Evolutionary conservation across 2,797 vertebrate species (phyloP).

Genomic region (Harpagifer antarcticus): DNA sequence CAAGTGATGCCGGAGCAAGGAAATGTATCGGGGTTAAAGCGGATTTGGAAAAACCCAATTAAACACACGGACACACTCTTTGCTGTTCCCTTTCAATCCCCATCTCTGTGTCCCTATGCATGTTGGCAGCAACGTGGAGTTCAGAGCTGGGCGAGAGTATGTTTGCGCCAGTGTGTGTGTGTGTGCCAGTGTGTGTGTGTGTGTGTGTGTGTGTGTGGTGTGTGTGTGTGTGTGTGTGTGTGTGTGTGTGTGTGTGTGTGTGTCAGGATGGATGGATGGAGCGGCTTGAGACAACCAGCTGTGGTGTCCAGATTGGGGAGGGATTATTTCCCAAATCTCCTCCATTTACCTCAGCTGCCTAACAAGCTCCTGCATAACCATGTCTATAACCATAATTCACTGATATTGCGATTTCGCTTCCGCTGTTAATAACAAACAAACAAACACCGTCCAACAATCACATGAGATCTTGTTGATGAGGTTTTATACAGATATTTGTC

Average conservation of each 20-base stretch:
- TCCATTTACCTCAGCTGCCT: constrained; percentile 77
- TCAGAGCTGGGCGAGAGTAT: constrained; percentile 23
- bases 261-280: constrained; percentile 57
- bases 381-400: constrained; percentile 63
- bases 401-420: constrained; percentile 62
- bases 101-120: constrained; percentile 49
- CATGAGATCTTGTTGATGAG: constrained; percentile 36
- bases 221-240: no score
- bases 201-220: neutral
- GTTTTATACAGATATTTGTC: constrained; percentile 40
- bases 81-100: constrained; percentile 53
- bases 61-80: constrained; percentile 65
- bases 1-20: constrained; percentile 42
- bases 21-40: constrained; percentile 63
- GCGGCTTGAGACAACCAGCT: constrained; percentile 80
- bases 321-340: constrained; percentile 84
- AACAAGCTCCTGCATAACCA: constrained; percentile 77
- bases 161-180: constrained; percentile 16
- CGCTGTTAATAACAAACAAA: constrained; percentile 43
- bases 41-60: constrained; percentile 76
- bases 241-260: neutral
- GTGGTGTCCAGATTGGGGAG: constrained; percentile 80
- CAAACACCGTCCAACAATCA: constrained; percentile 40
- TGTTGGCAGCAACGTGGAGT: constrained; percentile 56
- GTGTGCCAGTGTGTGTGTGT: constrained; percentile 35